Conservation (phyloP, 2,797 vertebrate species). For the Tokudaia muenninki region DNA sequence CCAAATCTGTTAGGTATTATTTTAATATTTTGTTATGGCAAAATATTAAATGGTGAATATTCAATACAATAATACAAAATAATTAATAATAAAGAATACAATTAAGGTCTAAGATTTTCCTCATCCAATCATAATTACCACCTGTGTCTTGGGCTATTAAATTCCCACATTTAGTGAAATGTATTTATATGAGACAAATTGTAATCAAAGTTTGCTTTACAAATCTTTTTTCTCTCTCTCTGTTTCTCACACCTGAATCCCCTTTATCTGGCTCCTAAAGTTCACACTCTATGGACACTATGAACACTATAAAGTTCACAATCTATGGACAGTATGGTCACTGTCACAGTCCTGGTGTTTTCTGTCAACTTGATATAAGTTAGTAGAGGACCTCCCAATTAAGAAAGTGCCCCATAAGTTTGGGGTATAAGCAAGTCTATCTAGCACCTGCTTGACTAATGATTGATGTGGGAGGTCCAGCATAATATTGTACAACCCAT, state of each 20-base stretch:
- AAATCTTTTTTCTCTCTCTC: not conserved
- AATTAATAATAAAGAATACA: constrained; percentile 47
- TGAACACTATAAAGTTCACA: not conserved
- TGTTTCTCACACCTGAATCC: not conserved
- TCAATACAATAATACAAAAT: not conserved
- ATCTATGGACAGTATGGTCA: not conserved
- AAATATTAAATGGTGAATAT: not conserved
- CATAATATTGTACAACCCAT: not conserved
- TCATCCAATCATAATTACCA: not conserved
- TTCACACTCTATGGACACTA: not conserved
- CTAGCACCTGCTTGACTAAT: not conserved
- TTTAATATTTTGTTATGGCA: not conserved
- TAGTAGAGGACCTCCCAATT: not conserved
- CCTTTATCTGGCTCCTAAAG: not conserved
- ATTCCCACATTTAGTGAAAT: constrained; percentile 31
- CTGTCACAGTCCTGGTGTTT: not conserved
- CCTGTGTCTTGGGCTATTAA: not conserved
- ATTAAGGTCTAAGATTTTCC: constrained; percentile 27
- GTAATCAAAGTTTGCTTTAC: not conserved
- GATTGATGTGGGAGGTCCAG: too few species aligned
- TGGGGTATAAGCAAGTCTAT: not conserved
- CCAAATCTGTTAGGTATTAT: not conserved
- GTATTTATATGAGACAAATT: constrained; percentile 13
- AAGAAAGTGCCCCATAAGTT: too few species aligned
- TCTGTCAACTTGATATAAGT: not conserved